These are phyloP conservation scores for Antheraea yamamai DNA, from an alignment of 2,888 invertebrate genomes.

Conservation along the genomic window DNA sequence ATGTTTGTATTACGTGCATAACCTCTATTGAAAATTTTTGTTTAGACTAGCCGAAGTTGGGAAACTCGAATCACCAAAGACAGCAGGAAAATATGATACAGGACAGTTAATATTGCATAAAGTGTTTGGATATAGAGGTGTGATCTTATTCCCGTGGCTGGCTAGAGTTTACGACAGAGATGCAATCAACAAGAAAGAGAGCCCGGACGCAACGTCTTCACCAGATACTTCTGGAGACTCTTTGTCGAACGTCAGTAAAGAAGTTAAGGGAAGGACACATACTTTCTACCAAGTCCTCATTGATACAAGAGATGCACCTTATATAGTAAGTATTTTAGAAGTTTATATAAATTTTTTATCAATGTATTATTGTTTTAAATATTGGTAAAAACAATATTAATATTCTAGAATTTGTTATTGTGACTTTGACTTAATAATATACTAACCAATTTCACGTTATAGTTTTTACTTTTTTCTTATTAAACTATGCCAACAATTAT, in stretches of 20 bases:
- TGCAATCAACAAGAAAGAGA: slow-evolving; percentile 86
- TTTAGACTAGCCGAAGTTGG: slow-evolving; percentile 96
- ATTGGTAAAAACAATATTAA: not conserved
- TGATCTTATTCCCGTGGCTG: slow-evolving; percentile 97
- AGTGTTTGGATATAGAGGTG: slow-evolving; percentile 98
- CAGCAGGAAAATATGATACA: slow-evolving; percentile 95
- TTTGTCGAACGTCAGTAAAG: slow-evolving; percentile 86
- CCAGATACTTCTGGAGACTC: slow-evolving; percentile 61
- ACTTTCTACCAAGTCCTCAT: slow-evolving; percentile 99
- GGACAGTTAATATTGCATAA: slow-evolving; percentile 98
- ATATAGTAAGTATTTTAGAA: slow-evolving; percentile 87
- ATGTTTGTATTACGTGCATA: slow-evolving; percentile 57
- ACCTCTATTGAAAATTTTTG: slow-evolving; percentile 49
- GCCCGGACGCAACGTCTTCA: slow-evolving; percentile 53
- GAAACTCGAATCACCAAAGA: slow-evolving; percentile 92
- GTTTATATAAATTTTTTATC: not conserved
- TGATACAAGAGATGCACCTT: slow-evolving; percentile 97
- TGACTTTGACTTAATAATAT: not conserved
- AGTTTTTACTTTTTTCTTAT: not conserved
- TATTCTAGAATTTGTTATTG: not conserved
- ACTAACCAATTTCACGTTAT: not conserved
- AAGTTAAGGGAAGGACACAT: slow-evolving; percentile 94
- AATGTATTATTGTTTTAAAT: no score
- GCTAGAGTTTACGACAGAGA: slow-evolving; percentile 97
- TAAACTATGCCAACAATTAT: not conserved